Conservation (phyloP, 1,140 invertebrate species). For the Octopus bimaculoides region DNA sequence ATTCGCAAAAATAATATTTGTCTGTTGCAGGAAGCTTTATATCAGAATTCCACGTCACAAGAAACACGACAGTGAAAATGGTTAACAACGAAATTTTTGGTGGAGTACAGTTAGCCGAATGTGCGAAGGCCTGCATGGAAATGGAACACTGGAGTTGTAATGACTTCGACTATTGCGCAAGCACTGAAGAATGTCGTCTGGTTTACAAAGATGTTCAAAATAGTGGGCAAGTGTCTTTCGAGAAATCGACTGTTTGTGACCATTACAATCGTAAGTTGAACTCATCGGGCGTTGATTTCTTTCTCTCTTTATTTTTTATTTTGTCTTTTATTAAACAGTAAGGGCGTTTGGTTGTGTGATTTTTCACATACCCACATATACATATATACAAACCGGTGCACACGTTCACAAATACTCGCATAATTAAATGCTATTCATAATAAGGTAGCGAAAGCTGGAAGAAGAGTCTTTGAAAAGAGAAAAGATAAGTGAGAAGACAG, state of each 20-base stretch:
- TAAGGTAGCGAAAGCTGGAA: too few relatives aligned
- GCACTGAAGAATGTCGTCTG: conserved; percentile 27
- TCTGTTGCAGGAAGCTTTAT: conserved; percentile 32
- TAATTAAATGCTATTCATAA: too few relatives aligned
- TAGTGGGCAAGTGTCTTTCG: conserved; percentile 35
- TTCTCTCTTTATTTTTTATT: too few relatives aligned
- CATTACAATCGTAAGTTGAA: conserved; percentile 41
- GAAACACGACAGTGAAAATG: conserved; percentile 16
- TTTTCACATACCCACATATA: too few relatives aligned
- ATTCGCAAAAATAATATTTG: neutral
- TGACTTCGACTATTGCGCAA: conserved; percentile 34
- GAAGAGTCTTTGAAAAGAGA: too few relatives aligned
- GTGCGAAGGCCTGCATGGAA: conserved; percentile 34
- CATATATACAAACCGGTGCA: too few relatives aligned
- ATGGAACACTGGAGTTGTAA: conserved; percentile 21
- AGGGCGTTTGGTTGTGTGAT: too few relatives aligned
- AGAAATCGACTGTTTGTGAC: conserved; percentile 36
- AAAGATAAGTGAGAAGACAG: too few relatives aligned
- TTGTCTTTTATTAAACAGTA: too few relatives aligned
- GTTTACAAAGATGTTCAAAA: conserved; percentile 26
- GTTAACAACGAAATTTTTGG: conserved; percentile 21
- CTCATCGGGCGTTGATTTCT: too few relatives aligned
- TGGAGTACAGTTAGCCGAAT: conserved; percentile 20
- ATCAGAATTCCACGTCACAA: conserved; percentile 27
- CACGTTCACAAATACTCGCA: too few relatives aligned